Evolutionary conservation across 2,113 vertebrate genomes (phyloP), one percentile per base, ranked within the genome.

Genomic region (Triplophysa rosa): DNA sequence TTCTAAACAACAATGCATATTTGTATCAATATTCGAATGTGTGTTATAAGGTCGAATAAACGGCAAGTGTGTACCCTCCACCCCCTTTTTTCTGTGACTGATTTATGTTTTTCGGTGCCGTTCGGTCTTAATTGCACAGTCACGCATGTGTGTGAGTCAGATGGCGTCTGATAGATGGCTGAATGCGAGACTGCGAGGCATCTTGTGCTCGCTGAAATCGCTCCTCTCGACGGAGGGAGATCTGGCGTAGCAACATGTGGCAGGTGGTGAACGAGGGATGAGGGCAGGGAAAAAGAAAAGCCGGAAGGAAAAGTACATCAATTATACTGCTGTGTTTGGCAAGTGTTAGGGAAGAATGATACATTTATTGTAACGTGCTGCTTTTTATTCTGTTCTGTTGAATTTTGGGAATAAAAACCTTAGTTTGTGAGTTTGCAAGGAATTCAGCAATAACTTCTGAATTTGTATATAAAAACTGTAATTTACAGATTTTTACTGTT

Each of bases 171-270:
- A 85, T 82, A 85, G 88, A 89, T 89, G 85, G 87, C 88, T 83
- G 86, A 75, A 77, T 87, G 73, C 80, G 63, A 64, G 82, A 73
- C 64, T 64, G 82, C 54, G 80, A 24, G 49, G 40, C 77, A 23
- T 80, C 67, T 80, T 76, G 82, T 74, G 77, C 77, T 81, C 71
- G 42, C 65, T 62, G 58, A 73, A 75, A 8, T 70, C 69, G 66
- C 54, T 84, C 72, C 62, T 80, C 63, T 72, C 62, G 24, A 67
- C 37, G 68, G 72, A 85, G 80, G 23, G 81, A 86, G 84, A 87
- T 90, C 82, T 88, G 82, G 76, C 52, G 54, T 74, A 82, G 88
- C 90, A 92, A 88, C 90, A 91, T 84, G 90, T 91, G 87, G 85
- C 87, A 90, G 90, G 86, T 89, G 88, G 78, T 81, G 77, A 81